These are phyloP conservation scores for Pachypsylla venusta DNA, from an alignment of 1,140 invertebrate genomes.

Conservation along the genomic window DNA sequence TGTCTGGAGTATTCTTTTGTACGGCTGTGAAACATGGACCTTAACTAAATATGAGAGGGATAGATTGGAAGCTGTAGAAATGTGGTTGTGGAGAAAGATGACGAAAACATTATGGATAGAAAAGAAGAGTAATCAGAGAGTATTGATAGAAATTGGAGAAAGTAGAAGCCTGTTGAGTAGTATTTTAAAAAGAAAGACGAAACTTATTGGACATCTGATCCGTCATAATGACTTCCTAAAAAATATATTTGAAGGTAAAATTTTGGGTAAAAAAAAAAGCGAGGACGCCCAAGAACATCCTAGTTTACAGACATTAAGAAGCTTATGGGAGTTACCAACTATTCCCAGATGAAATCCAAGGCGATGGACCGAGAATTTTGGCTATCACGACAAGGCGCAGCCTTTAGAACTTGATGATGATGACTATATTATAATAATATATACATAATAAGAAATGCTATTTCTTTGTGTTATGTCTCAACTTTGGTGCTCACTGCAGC, in stretches of 20 bases:
- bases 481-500: too few species aligned
- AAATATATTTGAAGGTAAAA: slow-evolving; percentile 12
- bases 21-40: slow-evolving; percentile 12
- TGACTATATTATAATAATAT: too few species aligned
- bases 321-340: neutral
- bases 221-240: slow-evolving; percentile 7
- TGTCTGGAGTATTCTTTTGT: slow-evolving; percentile 10
- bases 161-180: neutral
- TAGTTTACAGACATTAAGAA: slow-evolving; percentile 9
- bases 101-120: slow-evolving; percentile 6
- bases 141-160: neutral
- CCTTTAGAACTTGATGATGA: too few species aligned
- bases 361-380: too few species aligned
- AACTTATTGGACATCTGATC: slow-evolving; percentile 11
- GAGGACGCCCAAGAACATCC: slow-evolving; percentile 10
- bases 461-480: too few species aligned
- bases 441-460: too few species aligned
- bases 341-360: too few species aligned
- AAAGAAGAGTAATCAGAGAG: neutral
- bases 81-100: slow-evolving; percentile 11
- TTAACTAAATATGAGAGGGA: slow-evolving; percentile 7
- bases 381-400: too few species aligned
- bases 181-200: slow-evolving; percentile 12
- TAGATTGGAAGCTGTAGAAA: slow-evolving; percentile 6
- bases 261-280: slow-evolving; percentile 9